phyloP scores from a whole-genome alignment of 2,888 invertebrate species.

The Himalopsyche anomala region DNA sequence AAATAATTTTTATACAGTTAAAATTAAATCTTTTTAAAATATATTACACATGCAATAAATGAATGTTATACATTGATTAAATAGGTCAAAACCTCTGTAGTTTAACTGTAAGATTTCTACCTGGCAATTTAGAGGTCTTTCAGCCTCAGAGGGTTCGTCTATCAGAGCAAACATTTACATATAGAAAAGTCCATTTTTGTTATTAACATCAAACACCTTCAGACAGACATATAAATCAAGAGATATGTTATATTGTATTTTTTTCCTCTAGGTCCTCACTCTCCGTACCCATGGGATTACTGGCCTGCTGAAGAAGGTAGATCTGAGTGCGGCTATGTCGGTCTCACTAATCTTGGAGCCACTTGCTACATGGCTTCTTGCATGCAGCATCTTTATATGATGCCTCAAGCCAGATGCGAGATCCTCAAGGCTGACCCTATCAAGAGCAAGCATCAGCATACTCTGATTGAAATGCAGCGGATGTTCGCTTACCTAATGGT shows the following conservation, averaged over 20 bases:
- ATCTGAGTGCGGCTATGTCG: slow-evolving; percentile 95
- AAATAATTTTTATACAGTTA: too few species aligned
- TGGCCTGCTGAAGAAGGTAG: slow-evolving; percentile 98
- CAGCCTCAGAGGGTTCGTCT: too few species aligned
- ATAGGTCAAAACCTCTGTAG: too few species aligned
- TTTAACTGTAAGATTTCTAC: too few species aligned
- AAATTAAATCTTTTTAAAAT: too few species aligned
- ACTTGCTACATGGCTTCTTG: slow-evolving; percentile 99
- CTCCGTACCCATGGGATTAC: slow-evolving; percentile 96
- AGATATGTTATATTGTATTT: neutral
- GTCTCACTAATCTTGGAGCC: slow-evolving; percentile 95
- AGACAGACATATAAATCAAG: too few species aligned
- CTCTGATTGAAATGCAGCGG: slow-evolving; percentile 90
- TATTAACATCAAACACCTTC: too few species aligned
- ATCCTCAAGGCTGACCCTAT: slow-evolving; percentile 87
- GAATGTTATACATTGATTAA: too few species aligned
- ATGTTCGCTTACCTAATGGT: slow-evolving; percentile 92
- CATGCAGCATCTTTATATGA: slow-evolving; percentile 98
- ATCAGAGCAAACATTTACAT: too few species aligned
- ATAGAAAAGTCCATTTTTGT: too few species aligned
- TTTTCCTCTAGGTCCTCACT: slow-evolving; percentile 79
- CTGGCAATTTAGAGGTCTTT: too few species aligned
- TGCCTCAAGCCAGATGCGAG: slow-evolving; percentile 93
- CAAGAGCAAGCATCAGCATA: slow-evolving; percentile 87
- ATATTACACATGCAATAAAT: too few species aligned